A percentile compares a stretch with the other conserved stretches of the same genome.
phyloP scores from a whole-genome alignment of 2,113 vertebrate genomes.

The Cryptotis parvus region DNA sequence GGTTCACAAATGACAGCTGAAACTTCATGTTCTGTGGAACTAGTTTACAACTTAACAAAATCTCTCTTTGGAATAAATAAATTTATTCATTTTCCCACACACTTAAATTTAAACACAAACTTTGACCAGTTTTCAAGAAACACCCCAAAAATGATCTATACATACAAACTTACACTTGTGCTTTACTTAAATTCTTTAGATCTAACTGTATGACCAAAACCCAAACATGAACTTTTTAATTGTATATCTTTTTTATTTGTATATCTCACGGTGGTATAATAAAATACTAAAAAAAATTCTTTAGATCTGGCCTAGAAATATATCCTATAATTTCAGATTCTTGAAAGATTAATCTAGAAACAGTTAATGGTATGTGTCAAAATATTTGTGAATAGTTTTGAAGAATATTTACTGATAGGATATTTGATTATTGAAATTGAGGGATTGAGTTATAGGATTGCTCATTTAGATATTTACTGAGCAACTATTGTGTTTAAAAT shows the following conservation, averaged over 20 bases:
- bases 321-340: constrained; percentile 7
- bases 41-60: neutral
- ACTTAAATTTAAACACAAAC: constrained; percentile 30
- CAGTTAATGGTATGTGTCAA: constrained; percentile 2
- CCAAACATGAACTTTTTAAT: too few species aligned
- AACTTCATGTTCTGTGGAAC: neutral
- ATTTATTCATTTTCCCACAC: neutral
- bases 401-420: neutral
- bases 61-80: constrained; percentile 14
- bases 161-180: neutral
- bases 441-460: neutral
- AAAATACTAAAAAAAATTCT: too few species aligned
- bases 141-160: constrained; percentile 21
- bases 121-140: constrained; percentile 48
- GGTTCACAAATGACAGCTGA: constrained; percentile 10
- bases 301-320: constrained; percentile 23
- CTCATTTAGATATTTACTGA: neutral
- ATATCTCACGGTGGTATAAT: too few species aligned
- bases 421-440: constrained; percentile 29
- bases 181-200: constrained; percentile 23
- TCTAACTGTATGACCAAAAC: too few species aligned
- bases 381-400: constrained; percentile 8
- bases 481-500: neutral
- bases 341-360: constrained; percentile 12
- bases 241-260: too few species aligned